phyloP scores from a whole-genome alignment of 2,888 invertebrate species.

The Calliopum simillimum region DNA sequence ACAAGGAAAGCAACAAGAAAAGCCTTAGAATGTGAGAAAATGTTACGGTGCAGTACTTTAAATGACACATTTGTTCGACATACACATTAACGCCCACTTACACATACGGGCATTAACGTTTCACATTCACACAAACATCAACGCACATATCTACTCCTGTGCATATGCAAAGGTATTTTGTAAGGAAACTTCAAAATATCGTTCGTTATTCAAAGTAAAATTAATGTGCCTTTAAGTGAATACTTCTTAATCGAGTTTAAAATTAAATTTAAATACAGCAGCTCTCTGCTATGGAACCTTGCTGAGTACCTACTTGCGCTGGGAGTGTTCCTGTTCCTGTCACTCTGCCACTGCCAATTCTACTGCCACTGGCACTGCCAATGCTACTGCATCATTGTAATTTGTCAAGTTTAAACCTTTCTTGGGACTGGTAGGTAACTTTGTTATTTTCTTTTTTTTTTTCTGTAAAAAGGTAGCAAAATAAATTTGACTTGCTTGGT shows the following conservation, averaged over 20 bases:
- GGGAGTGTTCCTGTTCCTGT: too few relatives aligned
- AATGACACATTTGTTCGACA: not conserved
- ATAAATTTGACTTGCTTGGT: conserved; percentile 18
- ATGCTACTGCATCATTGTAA: not conserved
- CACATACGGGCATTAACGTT: not conserved
- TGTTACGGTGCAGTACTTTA: not conserved
- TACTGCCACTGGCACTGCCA: not conserved
- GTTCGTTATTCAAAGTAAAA: too few relatives aligned
- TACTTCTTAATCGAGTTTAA: conserved; percentile 15
- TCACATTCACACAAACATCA: not conserved
- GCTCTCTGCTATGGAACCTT: too few relatives aligned
- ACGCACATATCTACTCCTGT: not conserved
- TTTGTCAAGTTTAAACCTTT: conserved; percentile 23
- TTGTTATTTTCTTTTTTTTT: not conserved
- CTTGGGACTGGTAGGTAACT: not conserved
- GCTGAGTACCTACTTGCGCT: too few relatives aligned
- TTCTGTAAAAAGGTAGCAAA: not conserved
- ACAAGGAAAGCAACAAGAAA: too few relatives aligned
- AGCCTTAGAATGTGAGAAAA: too few relatives aligned
- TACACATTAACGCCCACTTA: not conserved
- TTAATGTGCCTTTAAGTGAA: too few relatives aligned
- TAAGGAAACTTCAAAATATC: too few relatives aligned
- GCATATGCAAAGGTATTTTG: not conserved
- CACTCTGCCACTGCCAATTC: not conserved
- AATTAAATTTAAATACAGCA: not conserved